A percentile compares a stretch with the other conserved stretches of the same genome.
Conservation (phyloP, 2,113 vertebrate genomes). For the Morphnarchus princeps region DNA sequence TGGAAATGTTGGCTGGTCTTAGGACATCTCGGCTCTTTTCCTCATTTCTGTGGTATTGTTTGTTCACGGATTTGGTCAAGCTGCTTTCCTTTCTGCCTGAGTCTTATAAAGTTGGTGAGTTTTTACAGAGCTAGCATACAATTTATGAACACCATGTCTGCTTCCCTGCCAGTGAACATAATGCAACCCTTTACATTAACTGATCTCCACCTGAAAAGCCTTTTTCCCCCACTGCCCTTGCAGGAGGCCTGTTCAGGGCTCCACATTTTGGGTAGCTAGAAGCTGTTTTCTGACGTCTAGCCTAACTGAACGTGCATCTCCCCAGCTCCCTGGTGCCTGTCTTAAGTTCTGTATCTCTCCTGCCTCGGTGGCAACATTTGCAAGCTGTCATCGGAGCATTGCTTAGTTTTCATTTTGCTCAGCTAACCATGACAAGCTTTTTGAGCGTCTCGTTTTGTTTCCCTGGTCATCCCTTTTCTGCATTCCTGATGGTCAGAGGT, state of each 20-base stretch:
- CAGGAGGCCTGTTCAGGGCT: neutral
- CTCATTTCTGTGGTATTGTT: neutral
- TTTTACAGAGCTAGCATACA: neutral
- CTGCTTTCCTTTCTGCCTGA: neutral
- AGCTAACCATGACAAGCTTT: neutral
- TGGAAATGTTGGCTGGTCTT: neutral
- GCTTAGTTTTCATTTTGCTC: slow-evolving; percentile 25
- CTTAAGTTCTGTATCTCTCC: neutral
- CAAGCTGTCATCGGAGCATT: neutral
- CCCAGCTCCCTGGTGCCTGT: neutral
- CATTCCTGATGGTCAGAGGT: neutral
- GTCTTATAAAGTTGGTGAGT: neutral
- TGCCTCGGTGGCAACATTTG: slow-evolving; percentile 39
- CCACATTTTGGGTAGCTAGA: neutral
- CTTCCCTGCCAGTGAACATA: neutral
- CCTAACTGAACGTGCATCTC: neutral
- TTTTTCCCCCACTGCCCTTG: neutral
- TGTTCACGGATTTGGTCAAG: neutral
- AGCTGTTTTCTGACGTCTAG: neutral
- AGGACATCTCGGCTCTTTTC: neutral
- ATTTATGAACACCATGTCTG: neutral
- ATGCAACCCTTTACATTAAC: neutral
- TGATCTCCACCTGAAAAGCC: neutral
- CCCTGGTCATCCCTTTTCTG: neutral
- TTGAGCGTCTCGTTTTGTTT: neutral